phyloP scores from a whole-genome alignment of 2,888 invertebrate genomes.

The Criorhina ranunculi region DNA sequence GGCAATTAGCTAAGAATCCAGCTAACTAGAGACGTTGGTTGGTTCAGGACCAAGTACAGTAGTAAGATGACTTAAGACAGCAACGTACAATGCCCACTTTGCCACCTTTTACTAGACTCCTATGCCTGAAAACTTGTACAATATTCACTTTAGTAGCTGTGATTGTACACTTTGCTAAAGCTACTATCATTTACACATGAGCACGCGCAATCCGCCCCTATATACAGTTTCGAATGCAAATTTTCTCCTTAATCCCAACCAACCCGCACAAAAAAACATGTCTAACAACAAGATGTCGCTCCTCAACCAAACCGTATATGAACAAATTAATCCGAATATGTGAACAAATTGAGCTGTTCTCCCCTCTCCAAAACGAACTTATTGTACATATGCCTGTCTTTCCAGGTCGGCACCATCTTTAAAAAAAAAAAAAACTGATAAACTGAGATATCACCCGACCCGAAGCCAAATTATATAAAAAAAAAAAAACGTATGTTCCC shows the following conservation, averaged over 20 bases:
- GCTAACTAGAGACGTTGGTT: too few species aligned
- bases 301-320: conserved; percentile 1
- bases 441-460: conserved; percentile 38
- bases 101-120: too few species aligned
- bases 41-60: too few species aligned
- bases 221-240: conserved; percentile 33
- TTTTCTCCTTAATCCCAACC: conserved; percentile 19
- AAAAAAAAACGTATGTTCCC: conserved; percentile 63
- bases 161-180: conserved; percentile 53
- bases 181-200: conserved; percentile 35
- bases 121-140: too few species aligned
- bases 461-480: conserved; percentile 44
- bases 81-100: too few species aligned
- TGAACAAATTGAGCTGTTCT: conserved; percentile 6
- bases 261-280: conserved; percentile 37
- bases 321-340: conserved; percentile 49
- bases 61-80: too few species aligned
- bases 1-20: too few species aligned
- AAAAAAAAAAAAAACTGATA: conserved; percentile 32
- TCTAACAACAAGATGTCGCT: not conserved
- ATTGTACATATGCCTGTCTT: not conserved
- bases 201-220: conserved; percentile 54
- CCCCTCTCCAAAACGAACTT: conserved; percentile 14
- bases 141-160: conserved; percentile 6
- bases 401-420: conserved; percentile 35